Evolutionary conservation across 2,797 vertebrate species (phyloP), one percentile per base, ranked within the genome.

Genomic region (Sciurus vulgaris): DNA sequence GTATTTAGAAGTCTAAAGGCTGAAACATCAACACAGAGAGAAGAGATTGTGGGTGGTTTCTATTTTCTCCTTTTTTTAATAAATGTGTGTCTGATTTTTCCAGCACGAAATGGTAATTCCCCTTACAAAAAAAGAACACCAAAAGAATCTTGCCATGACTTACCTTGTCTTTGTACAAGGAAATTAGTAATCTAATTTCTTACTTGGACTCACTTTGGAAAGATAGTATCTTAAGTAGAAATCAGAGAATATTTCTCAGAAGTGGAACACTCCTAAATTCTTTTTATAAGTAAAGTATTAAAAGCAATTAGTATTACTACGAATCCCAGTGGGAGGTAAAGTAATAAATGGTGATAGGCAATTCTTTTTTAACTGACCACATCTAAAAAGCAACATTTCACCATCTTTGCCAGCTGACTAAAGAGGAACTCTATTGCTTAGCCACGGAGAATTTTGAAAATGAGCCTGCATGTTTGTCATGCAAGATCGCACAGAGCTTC

Each of bases 141-240:
- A 13, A 28, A 69, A 74, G 30, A 87, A 17, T 96, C 56, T 90
- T 81, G 26, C 67, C 38, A 78, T 44, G 30, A 84, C 14, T 93
- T 18, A 47, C 10, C n/a, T 24, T 18, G 5, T 73, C 38, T 91
- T 95, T 54, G 5, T 61, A 54, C 59, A 35, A 79, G 47, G 49
- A 51, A 69, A 85, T 91, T 54, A 77, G 15, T 59, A 47, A 78
- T 76, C 12, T 49, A 41, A 15, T 38, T 73, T 81, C 49, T 93
- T 79, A 35, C 49, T 67, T 81, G 59, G 73, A 61, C 44, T 76
- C 26, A 70, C 2, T 93, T 91, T 65, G 89, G 74, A 85, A 86
- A 83, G 84, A 86, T 65, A 94, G 51, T 8, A 89, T 91, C 87
- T 96, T 92, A 95, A 72, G 38, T 70, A 89, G 81, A 93, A 93